Percentiles rank a stretch among this genome's conserved stretches.
phyloP scores from a whole-genome alignment of 2,888 invertebrate species.

The Globia sparganii region DNA sequence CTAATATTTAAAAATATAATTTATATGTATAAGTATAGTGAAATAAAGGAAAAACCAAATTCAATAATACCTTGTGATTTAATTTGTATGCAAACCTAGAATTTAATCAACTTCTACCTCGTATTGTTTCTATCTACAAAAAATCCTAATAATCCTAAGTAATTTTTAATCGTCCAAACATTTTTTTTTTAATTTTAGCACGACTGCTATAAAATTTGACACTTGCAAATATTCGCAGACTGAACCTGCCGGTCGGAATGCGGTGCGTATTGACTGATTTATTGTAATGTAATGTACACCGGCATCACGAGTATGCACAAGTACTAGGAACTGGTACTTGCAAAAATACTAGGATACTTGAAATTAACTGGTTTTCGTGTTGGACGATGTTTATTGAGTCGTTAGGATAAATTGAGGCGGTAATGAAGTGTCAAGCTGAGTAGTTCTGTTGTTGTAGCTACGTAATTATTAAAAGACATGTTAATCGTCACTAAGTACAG shows the following conservation, averaged over 20 bases:
- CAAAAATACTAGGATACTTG: constrained; percentile 34
- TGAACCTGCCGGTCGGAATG: constrained; percentile 74
- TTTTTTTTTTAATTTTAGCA: constrained; percentile 12
- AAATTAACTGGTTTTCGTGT: constrained; percentile 12
- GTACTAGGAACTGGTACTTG: constrained; percentile 20
- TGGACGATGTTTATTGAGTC: background rate
- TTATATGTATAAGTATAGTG: no score
- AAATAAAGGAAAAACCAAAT: no score
- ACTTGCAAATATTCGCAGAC: constrained; percentile 65
- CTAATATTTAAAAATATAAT: no score
- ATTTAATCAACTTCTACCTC: constrained; percentile 1
- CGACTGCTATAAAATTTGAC: background rate
- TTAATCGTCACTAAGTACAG: background rate
- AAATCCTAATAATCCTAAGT: constrained; percentile 24
- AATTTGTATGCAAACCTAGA: constrained; percentile 15
- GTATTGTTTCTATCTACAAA: background rate
- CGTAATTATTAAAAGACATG: background rate
- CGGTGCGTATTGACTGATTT: constrained; percentile 82
- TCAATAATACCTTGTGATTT: background rate
- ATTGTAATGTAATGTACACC: constrained; percentile 74
- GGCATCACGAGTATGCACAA: constrained; percentile 30
- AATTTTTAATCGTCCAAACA: constrained; percentile 12
- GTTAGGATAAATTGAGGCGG: background rate
- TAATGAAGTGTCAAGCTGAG: constrained; percentile 3
- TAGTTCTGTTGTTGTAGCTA: background rate